phyloP scores from a whole-genome alignment of 2,888 invertebrate genomes.

The Cheilosia soror region DNA sequence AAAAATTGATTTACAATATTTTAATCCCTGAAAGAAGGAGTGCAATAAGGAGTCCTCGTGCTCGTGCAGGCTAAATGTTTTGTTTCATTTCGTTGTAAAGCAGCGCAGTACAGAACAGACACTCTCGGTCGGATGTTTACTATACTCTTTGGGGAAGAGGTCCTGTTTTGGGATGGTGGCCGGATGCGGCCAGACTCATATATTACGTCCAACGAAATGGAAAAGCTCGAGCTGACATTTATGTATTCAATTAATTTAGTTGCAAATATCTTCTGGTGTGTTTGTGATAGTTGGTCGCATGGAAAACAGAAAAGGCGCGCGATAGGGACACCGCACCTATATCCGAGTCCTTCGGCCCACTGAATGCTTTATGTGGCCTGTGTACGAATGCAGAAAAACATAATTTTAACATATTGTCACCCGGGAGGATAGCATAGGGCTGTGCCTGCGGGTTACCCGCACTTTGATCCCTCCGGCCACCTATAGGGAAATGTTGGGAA shows the following conservation, averaged over 20 bases:
- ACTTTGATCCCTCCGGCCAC: conserved; percentile 1
- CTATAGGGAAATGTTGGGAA: conserved; percentile 12
- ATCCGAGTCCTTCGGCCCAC: conserved; percentile 33
- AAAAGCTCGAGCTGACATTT: conserved; percentile 77
- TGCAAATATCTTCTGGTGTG: conserved; percentile 74
- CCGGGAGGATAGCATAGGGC: conserved; percentile 41
- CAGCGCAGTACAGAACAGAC: background rate
- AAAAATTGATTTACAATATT: conserved; percentile 76
- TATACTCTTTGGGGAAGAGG: background rate
- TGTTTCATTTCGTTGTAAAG: conserved; percentile 9
- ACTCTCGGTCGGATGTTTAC: background rate
- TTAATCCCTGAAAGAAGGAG: conserved; percentile 60
- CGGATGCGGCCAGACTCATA: conserved; percentile 76
- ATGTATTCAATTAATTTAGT: conserved; percentile 78
- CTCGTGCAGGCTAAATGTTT: background rate
- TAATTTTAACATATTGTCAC: conserved; percentile 75
- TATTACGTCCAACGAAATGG: conserved; percentile 77
- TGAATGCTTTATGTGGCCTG: conserved; percentile 69
- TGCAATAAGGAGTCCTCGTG: conserved; percentile 16
- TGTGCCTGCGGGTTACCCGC: conserved; percentile 23
- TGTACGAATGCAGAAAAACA: conserved; percentile 75
- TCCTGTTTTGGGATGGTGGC: conserved; percentile 28
- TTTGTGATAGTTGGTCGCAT: conserved; percentile 52
- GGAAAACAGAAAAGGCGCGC: conserved; percentile 32
- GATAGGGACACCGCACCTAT: conserved; percentile 25